Percentiles rank a stretch among this genome's conserved stretches.
phyloP scores from a whole-genome alignment of 2,113 vertebrate genomes.

The Melanerpes formicivorus region DNA sequence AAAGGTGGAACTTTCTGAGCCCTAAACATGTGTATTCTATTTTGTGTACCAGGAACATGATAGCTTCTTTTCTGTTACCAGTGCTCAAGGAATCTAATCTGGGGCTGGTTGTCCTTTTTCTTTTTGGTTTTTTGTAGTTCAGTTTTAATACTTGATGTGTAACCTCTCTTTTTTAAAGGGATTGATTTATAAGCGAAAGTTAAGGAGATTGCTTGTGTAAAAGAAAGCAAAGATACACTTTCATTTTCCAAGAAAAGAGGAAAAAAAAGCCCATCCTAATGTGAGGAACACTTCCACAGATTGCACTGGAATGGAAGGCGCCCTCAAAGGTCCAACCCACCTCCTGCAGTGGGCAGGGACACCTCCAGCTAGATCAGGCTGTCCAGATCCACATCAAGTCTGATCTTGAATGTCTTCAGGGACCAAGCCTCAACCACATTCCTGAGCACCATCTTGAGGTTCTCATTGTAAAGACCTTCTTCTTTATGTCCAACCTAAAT shows the following conservation, averaged over 20 bases:
- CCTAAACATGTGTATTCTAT: slow-evolving; percentile 62
- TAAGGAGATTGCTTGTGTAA: slow-evolving; percentile 50
- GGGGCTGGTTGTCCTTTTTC: neutral
- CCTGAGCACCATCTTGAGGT: too few species aligned
- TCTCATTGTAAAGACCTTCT: too few species aligned
- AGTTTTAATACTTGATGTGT: slow-evolving; percentile 45
- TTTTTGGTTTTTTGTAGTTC: neutral
- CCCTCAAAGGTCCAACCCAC: too few species aligned
- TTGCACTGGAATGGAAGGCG: too few species aligned
- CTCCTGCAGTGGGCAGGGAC: too few species aligned
- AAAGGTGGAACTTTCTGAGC: slow-evolving; percentile 70
- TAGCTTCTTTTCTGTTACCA: slow-evolving; percentile 60
- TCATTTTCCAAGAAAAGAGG: neutral
- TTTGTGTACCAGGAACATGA: slow-evolving; percentile 57
- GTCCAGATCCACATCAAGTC: too few species aligned
- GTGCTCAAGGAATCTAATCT: slow-evolving; percentile 39
- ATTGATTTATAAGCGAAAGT: slow-evolving; percentile 58
- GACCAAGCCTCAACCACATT: too few species aligned
- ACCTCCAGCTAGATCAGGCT: too few species aligned
- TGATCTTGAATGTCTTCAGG: too few species aligned
- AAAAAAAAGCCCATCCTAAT: too few species aligned
- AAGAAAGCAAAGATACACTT: neutral
- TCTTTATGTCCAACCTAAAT: too few species aligned
- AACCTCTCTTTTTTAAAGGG: slow-evolving; percentile 54
- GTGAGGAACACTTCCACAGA: too few species aligned